These are phyloP conservation scores for Geococcyx californianus DNA, from an alignment of 2,113 vertebrate genomes.

Conservation along the genomic window DNA sequence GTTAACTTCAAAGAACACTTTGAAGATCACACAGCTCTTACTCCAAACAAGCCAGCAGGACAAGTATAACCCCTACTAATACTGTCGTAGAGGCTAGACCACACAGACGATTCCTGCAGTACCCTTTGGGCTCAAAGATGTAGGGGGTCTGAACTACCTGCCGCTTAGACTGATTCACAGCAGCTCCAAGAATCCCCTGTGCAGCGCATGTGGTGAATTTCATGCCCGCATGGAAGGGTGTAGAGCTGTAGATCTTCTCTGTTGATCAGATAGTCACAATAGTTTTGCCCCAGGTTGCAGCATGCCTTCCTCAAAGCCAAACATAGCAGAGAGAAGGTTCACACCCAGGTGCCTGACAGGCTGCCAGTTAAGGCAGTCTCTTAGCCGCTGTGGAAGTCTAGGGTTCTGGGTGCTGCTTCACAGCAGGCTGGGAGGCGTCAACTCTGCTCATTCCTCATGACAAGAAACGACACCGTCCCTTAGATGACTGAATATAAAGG, in stretches of 20 bases:
- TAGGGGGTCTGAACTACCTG: constrained; percentile 53
- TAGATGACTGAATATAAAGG: neutral
- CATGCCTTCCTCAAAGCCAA: constrained; percentile 2
- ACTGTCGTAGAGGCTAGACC: neutral
- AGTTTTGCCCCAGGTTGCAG: constrained; percentile 51
- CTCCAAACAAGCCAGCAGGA: constrained; percentile 34
- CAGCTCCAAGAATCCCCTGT: constrained; percentile 10
- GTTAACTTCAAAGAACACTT: constrained; percentile 43
- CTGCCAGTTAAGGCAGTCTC: neutral
- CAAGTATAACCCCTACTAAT: constrained; percentile 8
- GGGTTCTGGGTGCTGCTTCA: neutral
- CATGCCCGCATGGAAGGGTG: constrained; percentile 2
- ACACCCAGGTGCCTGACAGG: neutral
- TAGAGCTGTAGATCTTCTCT: constrained; percentile 3
- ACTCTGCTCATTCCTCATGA: neutral
- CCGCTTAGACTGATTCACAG: neutral
- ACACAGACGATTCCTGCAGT: constrained; percentile 17
- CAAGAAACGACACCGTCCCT: neutral
- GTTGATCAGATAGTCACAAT: constrained; percentile 34
- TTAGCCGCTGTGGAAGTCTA: neutral
- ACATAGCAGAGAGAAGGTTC: neutral
- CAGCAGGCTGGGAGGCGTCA: neutral
- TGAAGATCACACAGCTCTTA: constrained; percentile 36
- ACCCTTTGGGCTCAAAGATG: constrained; percentile 57
- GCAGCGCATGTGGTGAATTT: neutral